Evolutionary conservation across 2,888 invertebrate species (phyloP).

Genomic region (Tiphia femorata): DNA sequence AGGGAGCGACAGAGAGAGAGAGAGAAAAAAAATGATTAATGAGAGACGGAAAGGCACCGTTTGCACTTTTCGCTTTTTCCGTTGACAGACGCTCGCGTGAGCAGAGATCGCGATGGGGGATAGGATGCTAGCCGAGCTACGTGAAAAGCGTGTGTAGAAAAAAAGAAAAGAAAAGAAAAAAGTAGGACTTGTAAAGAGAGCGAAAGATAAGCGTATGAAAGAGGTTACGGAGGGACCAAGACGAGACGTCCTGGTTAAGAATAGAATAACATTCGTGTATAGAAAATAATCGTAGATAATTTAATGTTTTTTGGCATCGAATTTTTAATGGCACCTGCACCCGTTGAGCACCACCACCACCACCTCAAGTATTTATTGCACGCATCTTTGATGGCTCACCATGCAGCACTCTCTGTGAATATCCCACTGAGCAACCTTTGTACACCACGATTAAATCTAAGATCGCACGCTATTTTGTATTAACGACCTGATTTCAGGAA

Average conservation of each 20-base stretch:
- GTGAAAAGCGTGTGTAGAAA: background rate
- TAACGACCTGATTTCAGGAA: constrained; percentile 54
- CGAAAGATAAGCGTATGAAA: constrained; percentile 25
- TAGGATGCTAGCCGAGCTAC: too few species aligned
- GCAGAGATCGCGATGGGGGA: too few species aligned
- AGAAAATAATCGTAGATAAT: background rate
- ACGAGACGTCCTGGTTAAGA: background rate
- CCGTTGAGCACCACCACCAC: constrained; percentile 26
- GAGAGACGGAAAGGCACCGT: background rate
- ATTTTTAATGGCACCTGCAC: background rate
- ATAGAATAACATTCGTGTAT: too few species aligned
- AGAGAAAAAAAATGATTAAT: background rate
- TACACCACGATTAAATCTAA: constrained; percentile 7
- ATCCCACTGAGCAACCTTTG: constrained; percentile 10
- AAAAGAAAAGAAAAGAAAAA: background rate
- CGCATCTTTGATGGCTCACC: constrained; percentile 33
- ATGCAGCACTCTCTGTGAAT: constrained; percentile 1
- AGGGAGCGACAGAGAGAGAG: background rate
- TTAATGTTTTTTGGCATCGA: background rate
- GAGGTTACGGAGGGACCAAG: background rate
- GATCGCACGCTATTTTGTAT: constrained; percentile 28
- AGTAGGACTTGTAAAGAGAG: background rate
- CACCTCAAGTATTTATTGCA: constrained; percentile 26
- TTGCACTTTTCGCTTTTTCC: too few species aligned
- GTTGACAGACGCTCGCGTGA: too few species aligned